These are phyloP conservation scores for Esperia sulphurella DNA, from an alignment of 2,888 invertebrate genomes.

Conservation along the genomic window DNA sequence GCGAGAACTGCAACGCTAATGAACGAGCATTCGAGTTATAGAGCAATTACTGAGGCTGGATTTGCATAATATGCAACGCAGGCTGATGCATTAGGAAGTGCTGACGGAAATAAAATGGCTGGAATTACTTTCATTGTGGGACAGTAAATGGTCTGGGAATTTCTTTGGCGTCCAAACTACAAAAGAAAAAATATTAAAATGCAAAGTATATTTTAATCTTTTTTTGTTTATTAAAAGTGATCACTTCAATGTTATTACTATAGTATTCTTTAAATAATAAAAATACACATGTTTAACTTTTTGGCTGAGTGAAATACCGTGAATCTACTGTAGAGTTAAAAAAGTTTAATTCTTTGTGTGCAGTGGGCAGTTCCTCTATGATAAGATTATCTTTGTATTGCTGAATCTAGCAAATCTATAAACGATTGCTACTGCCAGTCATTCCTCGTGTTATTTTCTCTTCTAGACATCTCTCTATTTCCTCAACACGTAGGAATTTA, in stretches of 20 bases:
- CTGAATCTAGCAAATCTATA: not conserved
- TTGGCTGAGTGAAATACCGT: too few species aligned
- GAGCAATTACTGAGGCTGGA: conserved; percentile 42
- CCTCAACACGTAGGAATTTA: conserved; percentile 27
- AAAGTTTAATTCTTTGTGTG: too few species aligned
- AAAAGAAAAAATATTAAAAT: not conserved
- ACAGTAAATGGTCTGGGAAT: not conserved
- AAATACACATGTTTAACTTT: too few species aligned
- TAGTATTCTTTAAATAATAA: too few species aligned
- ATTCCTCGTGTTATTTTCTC: not conserved
- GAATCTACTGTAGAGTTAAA: too few species aligned
- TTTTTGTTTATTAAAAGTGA: too few species aligned
- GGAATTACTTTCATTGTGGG: conserved; percentile 3
- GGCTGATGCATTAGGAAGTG: conserved; percentile 19
- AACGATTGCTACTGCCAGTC: not conserved
- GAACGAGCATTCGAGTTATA: conserved; percentile 49
- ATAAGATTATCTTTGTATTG: too few species aligned
- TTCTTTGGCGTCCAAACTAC: not conserved
- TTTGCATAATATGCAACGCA: conserved; percentile 47
- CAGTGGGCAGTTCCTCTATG: too few species aligned
- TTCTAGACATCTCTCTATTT: not conserved
- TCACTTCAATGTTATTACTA: too few species aligned
- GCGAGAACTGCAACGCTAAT: conserved; percentile 39
- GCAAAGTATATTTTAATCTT: too few species aligned
- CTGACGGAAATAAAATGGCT: conserved; percentile 18